phyloP scores from a whole-genome alignment of 2,113 vertebrate species.

The Glaucidium brasilianum region DNA sequence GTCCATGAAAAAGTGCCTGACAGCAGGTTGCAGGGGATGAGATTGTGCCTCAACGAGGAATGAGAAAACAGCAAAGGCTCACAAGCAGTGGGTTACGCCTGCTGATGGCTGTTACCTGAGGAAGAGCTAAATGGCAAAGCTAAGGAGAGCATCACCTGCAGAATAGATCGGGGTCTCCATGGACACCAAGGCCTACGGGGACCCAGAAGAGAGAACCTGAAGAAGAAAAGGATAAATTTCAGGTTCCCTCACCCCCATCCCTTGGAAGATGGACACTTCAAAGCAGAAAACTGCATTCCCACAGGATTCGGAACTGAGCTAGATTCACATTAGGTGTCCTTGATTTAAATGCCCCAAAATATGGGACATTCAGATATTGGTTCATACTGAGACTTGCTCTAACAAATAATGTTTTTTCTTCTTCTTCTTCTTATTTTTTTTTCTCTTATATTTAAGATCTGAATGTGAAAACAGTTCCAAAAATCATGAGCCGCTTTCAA shows the following conservation, averaged over 20 bases:
- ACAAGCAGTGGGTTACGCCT: neutral
- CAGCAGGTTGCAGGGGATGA: neutral
- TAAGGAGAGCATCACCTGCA: rapidly evolving
- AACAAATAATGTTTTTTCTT: neutral
- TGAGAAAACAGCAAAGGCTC: neutral
- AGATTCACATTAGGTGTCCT: neutral
- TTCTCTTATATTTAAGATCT: neutral
- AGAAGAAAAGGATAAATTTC: neutral
- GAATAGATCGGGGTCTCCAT: neutral
- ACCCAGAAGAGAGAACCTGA: neutral
- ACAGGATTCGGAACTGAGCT: neutral
- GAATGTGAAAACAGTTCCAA: neutral
- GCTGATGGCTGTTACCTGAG: neutral
- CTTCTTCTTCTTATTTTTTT: no score
- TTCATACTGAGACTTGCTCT: neutral
- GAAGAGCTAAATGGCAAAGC: neutral
- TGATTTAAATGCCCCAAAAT: neutral
- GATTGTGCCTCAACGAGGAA: no score
- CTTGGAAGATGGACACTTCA: neutral
- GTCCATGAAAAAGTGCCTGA: neutral
- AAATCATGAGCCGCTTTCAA: neutral
- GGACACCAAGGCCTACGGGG: no score
- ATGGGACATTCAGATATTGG: neutral
- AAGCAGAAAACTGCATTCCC: neutral
- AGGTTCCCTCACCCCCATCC: neutral